Evolutionary conservation across 2,113 vertebrate species (phyloP).

Genomic region (Micromys minutus): DNA sequence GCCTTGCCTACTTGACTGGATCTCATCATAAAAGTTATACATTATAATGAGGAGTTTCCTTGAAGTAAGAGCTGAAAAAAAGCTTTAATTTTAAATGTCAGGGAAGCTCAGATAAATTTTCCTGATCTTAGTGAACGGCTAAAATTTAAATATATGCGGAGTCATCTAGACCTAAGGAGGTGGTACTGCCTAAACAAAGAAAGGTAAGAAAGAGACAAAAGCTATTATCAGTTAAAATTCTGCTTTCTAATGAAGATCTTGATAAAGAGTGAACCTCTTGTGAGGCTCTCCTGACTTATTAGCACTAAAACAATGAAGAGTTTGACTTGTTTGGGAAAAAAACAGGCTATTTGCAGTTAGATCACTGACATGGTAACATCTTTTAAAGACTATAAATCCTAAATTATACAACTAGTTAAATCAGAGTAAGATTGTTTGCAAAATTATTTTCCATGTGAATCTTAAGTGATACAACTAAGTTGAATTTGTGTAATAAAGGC

Average conservation of each 20-base stretch:
- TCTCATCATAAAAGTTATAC: not conserved
- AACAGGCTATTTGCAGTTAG: not conserved
- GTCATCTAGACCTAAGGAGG: not conserved
- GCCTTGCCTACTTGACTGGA: not conserved
- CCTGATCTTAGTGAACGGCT: not conserved
- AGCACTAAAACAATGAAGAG: not conserved
- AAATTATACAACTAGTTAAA: not conserved
- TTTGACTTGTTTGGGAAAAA: not conserved
- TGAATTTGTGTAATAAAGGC: not conserved
- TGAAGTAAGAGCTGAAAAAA: slow-evolving; percentile 22
- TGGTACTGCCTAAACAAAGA: not conserved
- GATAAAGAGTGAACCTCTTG: not conserved
- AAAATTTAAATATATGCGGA: slow-evolving; percentile 23
- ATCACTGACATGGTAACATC: not conserved
- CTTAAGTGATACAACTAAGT: not conserved
- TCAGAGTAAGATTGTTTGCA: not conserved
- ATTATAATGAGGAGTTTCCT: not conserved
- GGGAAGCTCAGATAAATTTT: not conserved
- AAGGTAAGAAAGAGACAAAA: not conserved
- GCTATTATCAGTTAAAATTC: slow-evolving; percentile 17
- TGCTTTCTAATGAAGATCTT: not conserved
- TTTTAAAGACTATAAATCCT: not conserved
- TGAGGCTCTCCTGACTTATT: not conserved
- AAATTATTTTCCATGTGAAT: not conserved
- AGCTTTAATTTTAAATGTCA: slow-evolving; percentile 5